Conservation (phyloP, 2,888 invertebrate species). For the Watsonalla cultraria region DNA sequence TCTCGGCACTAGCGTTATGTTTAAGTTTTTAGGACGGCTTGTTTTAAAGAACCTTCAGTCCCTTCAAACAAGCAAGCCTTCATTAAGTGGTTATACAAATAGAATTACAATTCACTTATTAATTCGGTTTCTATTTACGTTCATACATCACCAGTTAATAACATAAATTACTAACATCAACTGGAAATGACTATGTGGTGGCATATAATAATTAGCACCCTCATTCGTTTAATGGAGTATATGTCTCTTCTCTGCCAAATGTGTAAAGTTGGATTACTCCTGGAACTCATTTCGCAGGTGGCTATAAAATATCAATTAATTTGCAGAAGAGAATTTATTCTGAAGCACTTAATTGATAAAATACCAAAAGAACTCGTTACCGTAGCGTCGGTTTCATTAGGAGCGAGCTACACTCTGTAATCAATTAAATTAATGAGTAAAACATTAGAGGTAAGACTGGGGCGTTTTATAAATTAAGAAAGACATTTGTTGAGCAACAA, state of each 20-base stretch:
- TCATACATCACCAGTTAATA: too few relatives aligned
- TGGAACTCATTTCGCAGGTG: conserved; percentile 45
- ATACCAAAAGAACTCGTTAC: conserved; percentile 41
- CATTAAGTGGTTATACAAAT: too few relatives aligned
- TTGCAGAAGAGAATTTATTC: conserved; percentile 46
- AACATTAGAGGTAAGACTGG: conserved; percentile 29
- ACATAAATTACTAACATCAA: too few relatives aligned
- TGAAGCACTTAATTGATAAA: conserved; percentile 49
- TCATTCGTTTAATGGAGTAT: conserved; percentile 48
- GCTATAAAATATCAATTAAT: conserved; percentile 59
- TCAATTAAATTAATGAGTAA: conserved; percentile 49
- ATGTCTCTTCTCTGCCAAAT: conserved; percentile 26
- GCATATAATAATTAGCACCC: conserved; percentile 36
- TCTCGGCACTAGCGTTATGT: background rate
- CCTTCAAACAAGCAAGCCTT: too few relatives aligned
- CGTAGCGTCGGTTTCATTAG: conserved; percentile 42
- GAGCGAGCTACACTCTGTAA: conserved; percentile 40
- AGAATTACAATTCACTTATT: too few relatives aligned
- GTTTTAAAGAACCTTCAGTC: too few relatives aligned
- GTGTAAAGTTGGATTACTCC: conserved; percentile 48
- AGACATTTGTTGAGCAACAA: conserved; percentile 1
- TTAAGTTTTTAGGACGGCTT: too few relatives aligned
- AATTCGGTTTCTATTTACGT: too few relatives aligned
- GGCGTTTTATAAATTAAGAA: conserved; percentile 23
- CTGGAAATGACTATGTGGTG: background rate